Evolutionary conservation across 2,888 invertebrate genomes (phyloP), one percentile per base, ranked within the genome.

Genomic region (Julus scanicus): DNA sequence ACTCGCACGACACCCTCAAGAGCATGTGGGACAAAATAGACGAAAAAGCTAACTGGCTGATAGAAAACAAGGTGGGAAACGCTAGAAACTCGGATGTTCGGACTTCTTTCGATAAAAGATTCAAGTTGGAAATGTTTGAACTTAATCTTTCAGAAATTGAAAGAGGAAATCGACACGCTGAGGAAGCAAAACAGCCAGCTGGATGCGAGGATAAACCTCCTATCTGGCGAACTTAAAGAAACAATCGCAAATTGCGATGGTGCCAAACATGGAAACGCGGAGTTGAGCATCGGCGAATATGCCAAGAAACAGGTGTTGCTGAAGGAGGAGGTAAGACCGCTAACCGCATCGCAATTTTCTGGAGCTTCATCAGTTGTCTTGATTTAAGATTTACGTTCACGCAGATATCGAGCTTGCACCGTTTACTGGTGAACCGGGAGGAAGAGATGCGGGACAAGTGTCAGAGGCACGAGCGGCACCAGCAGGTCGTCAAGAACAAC

Each of bases 41-140:
- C 39, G 87, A 87, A 39, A 87, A 71, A 39, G 87, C 87, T 39
- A 63, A 57, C n/a, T 87, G 87, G 87, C 17, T 87, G 80, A 87
- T 87, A 6, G 87, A 87, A 39, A 87, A 87, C 29, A 40, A 84
- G 84, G 84, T 84, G 20, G 3, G 83, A 83, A 11, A 84, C 84
- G n/a, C 17, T 6, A n/a, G n/a, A n/a, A n/a, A n/a, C n/a, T n/a
- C n/a, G n/a, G n/a, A n/a, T n/a, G n/a, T n/a, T n/a, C n/a, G n/a
- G n/a, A n/a, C n/a, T n/a, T n/a, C n/a, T n/a, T n/a, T n/a, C n/a
- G n/a, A n/a, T n/a, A n/a, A n/a, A n/a, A n/a, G n/a, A n/a, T n/a
- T n/a, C n/a, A n/a, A n/a, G n/a, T n/a, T 71, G 29, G n/a, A 71
- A 20, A n/a, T n/a, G n/a, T 71, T 71, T 20, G 2, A 71, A 29